Percentiles rank a stretch among this genome's conserved stretches.
phyloP scores from a whole-genome alignment of 2,888 invertebrate genomes.

The Phanerotoma sp. region DNA sequence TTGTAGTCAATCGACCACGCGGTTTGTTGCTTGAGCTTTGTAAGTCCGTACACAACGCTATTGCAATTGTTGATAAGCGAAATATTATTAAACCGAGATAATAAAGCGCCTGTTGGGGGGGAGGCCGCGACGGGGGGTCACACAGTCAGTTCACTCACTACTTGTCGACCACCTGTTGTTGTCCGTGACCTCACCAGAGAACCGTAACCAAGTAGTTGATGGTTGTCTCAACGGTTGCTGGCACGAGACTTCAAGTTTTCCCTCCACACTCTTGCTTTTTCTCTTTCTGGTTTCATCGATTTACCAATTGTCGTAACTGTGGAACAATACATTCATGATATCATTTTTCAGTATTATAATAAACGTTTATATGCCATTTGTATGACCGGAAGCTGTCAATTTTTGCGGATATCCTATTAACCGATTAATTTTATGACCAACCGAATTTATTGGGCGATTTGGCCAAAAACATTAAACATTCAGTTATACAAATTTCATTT shows the following conservation, averaged over 20 bases:
- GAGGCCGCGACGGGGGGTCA: no score
- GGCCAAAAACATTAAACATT: no score
- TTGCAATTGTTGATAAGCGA: background rate
- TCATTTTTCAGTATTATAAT: background rate
- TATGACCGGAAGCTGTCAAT: no score
- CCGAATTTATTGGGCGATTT: no score
- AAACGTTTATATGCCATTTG: no score
- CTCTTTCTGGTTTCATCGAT: slow-evolving; percentile 34
- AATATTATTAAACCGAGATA: slow-evolving; percentile 5
- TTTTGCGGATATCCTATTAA: no score
- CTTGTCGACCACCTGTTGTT: slow-evolving; percentile 52
- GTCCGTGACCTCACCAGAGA: slow-evolving; percentile 36
- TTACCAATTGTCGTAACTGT: slow-evolving; percentile 10
- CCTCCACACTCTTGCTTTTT: no score
- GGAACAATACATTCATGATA: slow-evolving; percentile 3
- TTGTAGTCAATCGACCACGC: no score
- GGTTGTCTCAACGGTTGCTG: slow-evolving; percentile 36
- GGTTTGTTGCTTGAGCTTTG: background rate
- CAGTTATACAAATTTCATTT: no score
- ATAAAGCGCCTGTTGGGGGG: background rate
- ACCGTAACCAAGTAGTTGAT: slow-evolving; percentile 35
- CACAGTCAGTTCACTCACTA: slow-evolving; percentile 33
- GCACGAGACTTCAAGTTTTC: slow-evolving; percentile 35
- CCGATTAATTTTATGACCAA: no score
- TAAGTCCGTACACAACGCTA: background rate